phyloP scores from a whole-genome alignment of 2,113 vertebrate species.

The Tympanuchus pallidicinctus region DNA sequence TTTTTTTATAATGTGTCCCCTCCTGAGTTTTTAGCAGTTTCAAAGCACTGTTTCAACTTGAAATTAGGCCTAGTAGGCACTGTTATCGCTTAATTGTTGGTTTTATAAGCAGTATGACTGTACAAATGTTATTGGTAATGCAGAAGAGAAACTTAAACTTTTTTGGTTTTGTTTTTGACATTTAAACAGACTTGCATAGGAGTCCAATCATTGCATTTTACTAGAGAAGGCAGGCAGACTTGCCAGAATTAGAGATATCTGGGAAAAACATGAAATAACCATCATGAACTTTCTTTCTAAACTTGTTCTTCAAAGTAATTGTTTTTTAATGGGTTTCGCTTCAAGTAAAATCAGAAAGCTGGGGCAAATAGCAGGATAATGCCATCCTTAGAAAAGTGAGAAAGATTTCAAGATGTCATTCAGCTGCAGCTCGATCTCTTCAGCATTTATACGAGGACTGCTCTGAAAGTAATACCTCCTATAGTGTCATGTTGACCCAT shows the following conservation, averaged over 20 bases:
- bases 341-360: not conserved
- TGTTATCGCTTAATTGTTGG: not conserved
- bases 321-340: not conserved
- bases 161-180: not conserved
- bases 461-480: too few relatives aligned
- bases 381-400: not conserved
- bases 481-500: too few relatives aligned
- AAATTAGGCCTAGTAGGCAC: not conserved
- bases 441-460: not conserved
- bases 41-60: not conserved
- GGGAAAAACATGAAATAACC: not conserved
- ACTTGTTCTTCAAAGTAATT: not conserved
- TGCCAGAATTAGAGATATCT: not conserved
- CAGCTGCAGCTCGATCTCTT: not conserved
- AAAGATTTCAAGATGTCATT: not conserved
- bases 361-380: not conserved
- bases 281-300: not conserved
- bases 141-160: not conserved
- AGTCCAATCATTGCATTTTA: not conserved
- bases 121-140: not conserved
- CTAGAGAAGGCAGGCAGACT: not conserved
- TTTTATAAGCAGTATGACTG: not conserved
- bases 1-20: not conserved
- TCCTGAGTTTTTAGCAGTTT: not conserved
- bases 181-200: not conserved